A percentile compares a stretch with the other conserved stretches of the same genome.
phyloP scores from a whole-genome alignment of 2,113 vertebrate genomes.

The Lepidothrix coronata region DNA sequence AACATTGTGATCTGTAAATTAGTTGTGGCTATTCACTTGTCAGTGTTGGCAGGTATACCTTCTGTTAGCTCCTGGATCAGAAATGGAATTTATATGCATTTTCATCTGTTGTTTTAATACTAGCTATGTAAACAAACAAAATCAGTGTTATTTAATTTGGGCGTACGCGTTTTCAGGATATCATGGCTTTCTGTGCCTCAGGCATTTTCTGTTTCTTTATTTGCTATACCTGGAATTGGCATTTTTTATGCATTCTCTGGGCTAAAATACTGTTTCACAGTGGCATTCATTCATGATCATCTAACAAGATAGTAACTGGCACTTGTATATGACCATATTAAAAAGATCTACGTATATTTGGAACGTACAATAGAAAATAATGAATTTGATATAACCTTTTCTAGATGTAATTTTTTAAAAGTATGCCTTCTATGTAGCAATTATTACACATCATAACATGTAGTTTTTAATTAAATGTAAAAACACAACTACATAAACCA shows the following conservation, averaged over 20 bases:
- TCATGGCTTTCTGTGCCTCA: background rate
- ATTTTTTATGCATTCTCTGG: background rate
- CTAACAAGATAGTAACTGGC: constrained; percentile 65
- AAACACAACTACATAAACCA: constrained; percentile 76
- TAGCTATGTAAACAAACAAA: constrained; percentile 31
- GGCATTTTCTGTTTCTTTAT: constrained; percentile 2
- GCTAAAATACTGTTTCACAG: constrained; percentile 43
- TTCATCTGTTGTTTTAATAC: constrained; percentile 31
- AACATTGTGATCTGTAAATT: constrained; percentile 32
- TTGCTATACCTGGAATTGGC: background rate
- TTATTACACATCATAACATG: constrained; percentile 74
- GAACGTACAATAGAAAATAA: constrained; percentile 52
- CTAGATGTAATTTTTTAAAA: constrained; percentile 63
- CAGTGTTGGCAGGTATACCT: constrained; percentile 51
- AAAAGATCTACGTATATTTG: constrained; percentile 67
- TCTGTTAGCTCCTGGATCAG: constrained; percentile 61
- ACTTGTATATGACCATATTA: constrained; percentile 62
- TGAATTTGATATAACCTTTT: constrained; percentile 55
- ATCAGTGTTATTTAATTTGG: background rate
- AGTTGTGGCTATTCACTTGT: constrained; percentile 64
- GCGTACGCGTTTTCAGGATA: background rate
- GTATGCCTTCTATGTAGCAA: constrained; percentile 64
- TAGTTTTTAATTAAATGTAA: constrained; percentile 83
- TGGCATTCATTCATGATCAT: constrained; percentile 46
- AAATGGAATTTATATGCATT: constrained; percentile 30